phyloP scores from a whole-genome alignment of 2,888 invertebrate genomes.

The Deroplatys truncata region DNA sequence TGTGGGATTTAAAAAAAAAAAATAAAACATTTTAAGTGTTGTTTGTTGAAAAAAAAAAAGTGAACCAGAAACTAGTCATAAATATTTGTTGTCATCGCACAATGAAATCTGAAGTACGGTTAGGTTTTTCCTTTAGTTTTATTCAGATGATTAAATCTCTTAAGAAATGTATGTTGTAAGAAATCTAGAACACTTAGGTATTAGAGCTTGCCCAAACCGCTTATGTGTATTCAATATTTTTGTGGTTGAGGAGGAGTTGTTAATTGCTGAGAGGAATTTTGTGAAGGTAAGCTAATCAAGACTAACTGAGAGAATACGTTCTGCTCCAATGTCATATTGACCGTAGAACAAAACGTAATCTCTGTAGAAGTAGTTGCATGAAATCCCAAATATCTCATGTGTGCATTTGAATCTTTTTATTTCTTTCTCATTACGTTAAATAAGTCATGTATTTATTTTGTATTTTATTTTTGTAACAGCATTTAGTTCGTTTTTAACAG shows the following conservation, averaged over 20 bases:
- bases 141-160: slow-evolving; percentile 10
- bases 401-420: background rate
- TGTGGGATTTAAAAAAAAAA: background rate
- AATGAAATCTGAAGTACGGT: slow-evolving; percentile 15
- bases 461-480: slow-evolving; percentile 9
- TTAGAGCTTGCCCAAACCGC: background rate
- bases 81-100: slow-evolving; percentile 25
- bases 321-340: background rate
- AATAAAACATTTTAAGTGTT: slow-evolving; percentile 18
- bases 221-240: slow-evolving; percentile 5
- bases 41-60: slow-evolving; percentile 19
- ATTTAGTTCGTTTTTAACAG: background rate
- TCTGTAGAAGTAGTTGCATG: background rate
- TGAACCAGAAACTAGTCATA: slow-evolving; percentile 22
- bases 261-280: background rate
- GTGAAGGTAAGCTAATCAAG: background rate
- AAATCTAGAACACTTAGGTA: background rate
- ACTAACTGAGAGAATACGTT: background rate
- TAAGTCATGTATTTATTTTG: background rate
- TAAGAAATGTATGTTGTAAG: background rate
- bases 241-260: background rate
- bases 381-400: background rate
- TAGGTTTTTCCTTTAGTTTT: slow-evolving; percentile 11
- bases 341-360: background rate
- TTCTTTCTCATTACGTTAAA: slow-evolving; percentile 13